Percentiles rank a stretch among this genome's conserved stretches.
These are phyloP conservation scores for Meteorus colon DNA, from an alignment of 2,888 invertebrate genomes.

Conservation along the genomic window DNA sequence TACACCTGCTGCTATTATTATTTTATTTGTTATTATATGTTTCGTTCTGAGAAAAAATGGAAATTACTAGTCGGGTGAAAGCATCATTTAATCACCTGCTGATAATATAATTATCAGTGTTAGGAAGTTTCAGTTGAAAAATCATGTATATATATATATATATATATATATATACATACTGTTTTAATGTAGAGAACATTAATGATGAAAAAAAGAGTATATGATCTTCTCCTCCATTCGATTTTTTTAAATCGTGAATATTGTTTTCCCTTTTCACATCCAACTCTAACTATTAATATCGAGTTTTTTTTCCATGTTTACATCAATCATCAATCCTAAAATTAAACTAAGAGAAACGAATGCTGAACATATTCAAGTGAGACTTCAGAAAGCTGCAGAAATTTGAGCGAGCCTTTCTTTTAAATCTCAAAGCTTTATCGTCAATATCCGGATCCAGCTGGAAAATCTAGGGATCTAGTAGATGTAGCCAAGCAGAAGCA, in stretches of 20 bases:
- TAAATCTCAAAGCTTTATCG: constrained; percentile 17
- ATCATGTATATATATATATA: neutral
- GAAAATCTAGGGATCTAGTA: constrained; percentile 12
- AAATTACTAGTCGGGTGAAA: neutral
- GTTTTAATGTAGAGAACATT: neutral
- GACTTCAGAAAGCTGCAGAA: neutral
- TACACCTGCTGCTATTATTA: constrained; percentile 21
- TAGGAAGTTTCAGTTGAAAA: neutral
- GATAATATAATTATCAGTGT: neutral
- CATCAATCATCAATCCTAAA: too few relatives aligned
- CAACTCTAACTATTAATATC: too few relatives aligned
- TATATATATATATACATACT: neutral
- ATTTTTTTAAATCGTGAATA: too few relatives aligned
- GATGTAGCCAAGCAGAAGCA: constrained; percentile 6
- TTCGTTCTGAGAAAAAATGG: neutral
- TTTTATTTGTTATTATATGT: constrained; percentile 15
- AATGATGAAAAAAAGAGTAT: too few relatives aligned
- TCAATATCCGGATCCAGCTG: neutral
- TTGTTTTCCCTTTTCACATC: too few relatives aligned
- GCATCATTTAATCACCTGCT: neutral
- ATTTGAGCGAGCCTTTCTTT: neutral
- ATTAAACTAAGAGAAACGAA: too few relatives aligned
- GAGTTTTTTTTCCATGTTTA: too few relatives aligned
- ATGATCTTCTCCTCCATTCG: too few relatives aligned
- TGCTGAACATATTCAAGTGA: neutral